A percentile compares a stretch with the other conserved stretches of the same genome.
Evolutionary conservation across 2,113 vertebrate genomes (phyloP).

Genomic region (Catharus fuscescens): DNA sequence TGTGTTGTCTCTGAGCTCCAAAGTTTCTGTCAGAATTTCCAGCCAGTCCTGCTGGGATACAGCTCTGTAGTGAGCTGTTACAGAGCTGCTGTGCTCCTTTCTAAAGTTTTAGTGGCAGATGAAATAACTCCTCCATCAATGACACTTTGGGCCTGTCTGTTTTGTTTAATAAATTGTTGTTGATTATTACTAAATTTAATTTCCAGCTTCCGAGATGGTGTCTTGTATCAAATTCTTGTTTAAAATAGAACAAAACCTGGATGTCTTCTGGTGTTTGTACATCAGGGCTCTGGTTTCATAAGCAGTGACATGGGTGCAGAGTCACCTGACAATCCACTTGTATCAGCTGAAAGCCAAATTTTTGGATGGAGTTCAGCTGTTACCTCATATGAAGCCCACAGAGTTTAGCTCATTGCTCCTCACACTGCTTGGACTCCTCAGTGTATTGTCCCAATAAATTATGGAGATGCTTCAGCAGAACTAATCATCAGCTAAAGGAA

Average conservation of each 20-base stretch:
- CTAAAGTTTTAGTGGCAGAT: not conserved
- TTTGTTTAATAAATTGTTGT: not conserved
- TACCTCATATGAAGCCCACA: not conserved
- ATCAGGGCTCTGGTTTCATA: slow-evolving; percentile 24
- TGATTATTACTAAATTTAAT: not conserved
- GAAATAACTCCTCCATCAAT: not conserved
- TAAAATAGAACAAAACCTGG: slow-evolving; percentile 41
- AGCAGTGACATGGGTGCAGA: not conserved
- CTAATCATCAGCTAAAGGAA: not conserved
- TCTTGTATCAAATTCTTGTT: slow-evolving; percentile 17
- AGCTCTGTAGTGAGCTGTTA: not conserved
- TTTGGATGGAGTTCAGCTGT: slow-evolving; percentile 1
- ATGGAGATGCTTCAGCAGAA: not conserved
- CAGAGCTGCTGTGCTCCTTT: not conserved
- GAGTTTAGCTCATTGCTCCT: not conserved
- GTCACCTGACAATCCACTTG: slow-evolving; percentile 11
- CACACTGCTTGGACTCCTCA: not conserved
- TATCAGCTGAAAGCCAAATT: not conserved
- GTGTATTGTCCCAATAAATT: not conserved
- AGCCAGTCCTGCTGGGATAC: rapidly evolving
- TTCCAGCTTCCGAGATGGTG: not conserved
- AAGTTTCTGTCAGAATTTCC: not conserved
- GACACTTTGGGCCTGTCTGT: not conserved
- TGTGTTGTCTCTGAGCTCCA: not conserved
- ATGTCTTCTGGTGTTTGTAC: not conserved